Evolutionary conservation across 2,888 invertebrate species (phyloP).

Genomic region (Agrochola circellaris): DNA sequence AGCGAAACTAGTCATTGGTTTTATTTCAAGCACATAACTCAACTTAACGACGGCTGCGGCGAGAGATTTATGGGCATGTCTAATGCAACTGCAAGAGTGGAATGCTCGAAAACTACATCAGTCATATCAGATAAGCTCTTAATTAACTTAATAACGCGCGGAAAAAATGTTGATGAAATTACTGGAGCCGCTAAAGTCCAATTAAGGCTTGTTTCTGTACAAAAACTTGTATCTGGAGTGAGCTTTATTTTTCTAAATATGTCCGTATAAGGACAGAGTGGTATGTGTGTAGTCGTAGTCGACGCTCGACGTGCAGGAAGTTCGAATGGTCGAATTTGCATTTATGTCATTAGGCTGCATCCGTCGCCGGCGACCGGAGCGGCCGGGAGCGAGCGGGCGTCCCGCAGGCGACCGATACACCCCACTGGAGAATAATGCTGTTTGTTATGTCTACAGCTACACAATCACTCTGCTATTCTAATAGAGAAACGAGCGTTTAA

Average conservation of each 20-base stretch:
- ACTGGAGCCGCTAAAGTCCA: slow-evolving; percentile 70
- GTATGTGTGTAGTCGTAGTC: slow-evolving; percentile 51
- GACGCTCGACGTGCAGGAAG: slow-evolving; percentile 79
- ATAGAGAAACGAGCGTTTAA: slow-evolving; percentile 17
- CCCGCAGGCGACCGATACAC: slow-evolving; percentile 56
- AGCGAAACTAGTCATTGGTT: slow-evolving; percentile 73
- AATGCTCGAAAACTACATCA: slow-evolving; percentile 70
- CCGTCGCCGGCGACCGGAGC: slow-evolving; percentile 70
- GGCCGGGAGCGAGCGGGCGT: slow-evolving; percentile 12
- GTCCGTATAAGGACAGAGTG: slow-evolving; percentile 60
- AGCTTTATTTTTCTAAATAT: slow-evolving; percentile 66
- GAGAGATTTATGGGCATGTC: slow-evolving; percentile 52
- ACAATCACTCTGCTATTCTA: slow-evolving; percentile 23
- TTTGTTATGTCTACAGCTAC: slow-evolving; percentile 37
- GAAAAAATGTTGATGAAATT: slow-evolving; percentile 78
- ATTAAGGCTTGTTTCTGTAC: slow-evolving; percentile 76
- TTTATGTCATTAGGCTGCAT: slow-evolving; percentile 87
- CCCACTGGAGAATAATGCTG: slow-evolving; percentile 40
- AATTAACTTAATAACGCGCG: slow-evolving; percentile 77
- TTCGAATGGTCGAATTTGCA: slow-evolving; percentile 87
- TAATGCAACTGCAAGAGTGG: slow-evolving; percentile 56
- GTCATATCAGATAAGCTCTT: slow-evolving; percentile 71
- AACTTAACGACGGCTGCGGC: slow-evolving; percentile 52
- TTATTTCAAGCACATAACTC: slow-evolving; percentile 65
- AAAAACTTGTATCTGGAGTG: slow-evolving; percentile 64